phyloP scores from a whole-genome alignment of 2,888 invertebrate genomes.

The Drosophila fulvimacula region DNA sequence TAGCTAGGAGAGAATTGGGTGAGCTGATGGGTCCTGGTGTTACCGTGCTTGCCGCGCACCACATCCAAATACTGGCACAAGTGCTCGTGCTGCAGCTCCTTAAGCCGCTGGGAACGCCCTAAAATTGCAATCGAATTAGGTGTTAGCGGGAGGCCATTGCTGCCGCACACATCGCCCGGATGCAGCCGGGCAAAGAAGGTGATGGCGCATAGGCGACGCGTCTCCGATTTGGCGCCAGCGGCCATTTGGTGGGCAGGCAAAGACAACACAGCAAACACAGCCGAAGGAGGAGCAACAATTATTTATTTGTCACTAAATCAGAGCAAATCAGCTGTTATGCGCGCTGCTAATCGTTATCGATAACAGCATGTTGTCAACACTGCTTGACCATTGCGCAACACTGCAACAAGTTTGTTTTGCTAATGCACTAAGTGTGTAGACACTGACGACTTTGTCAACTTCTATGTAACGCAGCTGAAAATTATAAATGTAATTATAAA shows the following conservation, averaged over 20 bases:
- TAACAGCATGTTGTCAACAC: constrained; percentile 27
- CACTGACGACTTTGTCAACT: neutral
- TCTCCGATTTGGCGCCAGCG: constrained; percentile 46
- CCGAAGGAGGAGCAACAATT: constrained; percentile 60
- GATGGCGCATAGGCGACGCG: constrained; percentile 89
- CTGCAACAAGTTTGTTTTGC: constrained; percentile 42
- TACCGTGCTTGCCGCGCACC: constrained; percentile 97
- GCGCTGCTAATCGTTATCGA: constrained; percentile 26
- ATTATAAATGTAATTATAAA: neutral
- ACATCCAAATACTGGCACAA: constrained; percentile 96
- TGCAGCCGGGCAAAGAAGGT: constrained; percentile 97
- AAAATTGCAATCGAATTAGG: constrained; percentile 98
- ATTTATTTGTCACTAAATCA: constrained; percentile 36
- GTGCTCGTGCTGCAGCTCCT: constrained; percentile 91
- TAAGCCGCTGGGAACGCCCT: constrained; percentile 93
- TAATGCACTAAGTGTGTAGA: constrained; percentile 5
- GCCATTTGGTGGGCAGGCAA: constrained; percentile 50
- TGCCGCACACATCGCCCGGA: constrained; percentile 95
- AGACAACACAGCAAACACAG: constrained; percentile 8
- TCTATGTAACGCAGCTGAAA: neutral
- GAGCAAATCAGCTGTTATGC: constrained; percentile 39
- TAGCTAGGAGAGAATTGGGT: too few species aligned
- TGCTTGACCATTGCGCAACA: constrained; percentile 38
- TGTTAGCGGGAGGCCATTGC: constrained; percentile 97
- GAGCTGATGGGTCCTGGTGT: neutral